phyloP scores from a whole-genome alignment of 2,888 invertebrate species.

The Heliconius cydno region DNA sequence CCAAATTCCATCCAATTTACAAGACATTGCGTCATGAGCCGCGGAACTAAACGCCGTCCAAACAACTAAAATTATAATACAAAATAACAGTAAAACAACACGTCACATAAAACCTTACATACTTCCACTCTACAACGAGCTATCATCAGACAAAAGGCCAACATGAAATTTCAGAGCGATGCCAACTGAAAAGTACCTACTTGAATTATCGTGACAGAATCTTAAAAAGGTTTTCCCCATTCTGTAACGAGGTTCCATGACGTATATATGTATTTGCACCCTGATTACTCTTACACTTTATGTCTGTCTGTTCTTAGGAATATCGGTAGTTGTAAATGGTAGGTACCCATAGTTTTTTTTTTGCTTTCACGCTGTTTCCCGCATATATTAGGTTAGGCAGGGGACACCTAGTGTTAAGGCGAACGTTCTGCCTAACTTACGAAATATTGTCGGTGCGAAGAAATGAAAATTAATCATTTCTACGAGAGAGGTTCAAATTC shows the following conservation, averaged over 20 bases:
- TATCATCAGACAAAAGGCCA: constrained; percentile 17
- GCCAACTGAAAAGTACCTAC: constrained; percentile 22
- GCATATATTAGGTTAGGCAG: too few relatives aligned
- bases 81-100: not conserved
- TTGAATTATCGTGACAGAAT: constrained; percentile 30
- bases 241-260: constrained; percentile 12
- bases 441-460: too few relatives aligned
- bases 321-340: not conserved
- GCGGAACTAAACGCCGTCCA: too few relatives aligned
- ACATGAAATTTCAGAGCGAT: constrained; percentile 15
- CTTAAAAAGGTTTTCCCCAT: constrained; percentile 27
- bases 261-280: constrained; percentile 12
- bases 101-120: not conserved
- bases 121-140: not conserved
- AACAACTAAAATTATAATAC: not conserved
- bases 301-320: not conserved
- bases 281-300: constrained; percentile 16
- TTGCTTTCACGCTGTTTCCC: too few relatives aligned
- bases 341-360: too few relatives aligned
- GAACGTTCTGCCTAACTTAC: too few relatives aligned
- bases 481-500: too few relatives aligned
- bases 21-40: too few relatives aligned
- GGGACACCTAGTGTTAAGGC: too few relatives aligned
- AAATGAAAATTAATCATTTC: too few relatives aligned
- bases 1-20: too few relatives aligned